Evolutionary conservation across 2,113 vertebrate species (phyloP), one percentile per base, ranked within the genome.

Genomic region (Anser brachyrhynchus): DNA sequence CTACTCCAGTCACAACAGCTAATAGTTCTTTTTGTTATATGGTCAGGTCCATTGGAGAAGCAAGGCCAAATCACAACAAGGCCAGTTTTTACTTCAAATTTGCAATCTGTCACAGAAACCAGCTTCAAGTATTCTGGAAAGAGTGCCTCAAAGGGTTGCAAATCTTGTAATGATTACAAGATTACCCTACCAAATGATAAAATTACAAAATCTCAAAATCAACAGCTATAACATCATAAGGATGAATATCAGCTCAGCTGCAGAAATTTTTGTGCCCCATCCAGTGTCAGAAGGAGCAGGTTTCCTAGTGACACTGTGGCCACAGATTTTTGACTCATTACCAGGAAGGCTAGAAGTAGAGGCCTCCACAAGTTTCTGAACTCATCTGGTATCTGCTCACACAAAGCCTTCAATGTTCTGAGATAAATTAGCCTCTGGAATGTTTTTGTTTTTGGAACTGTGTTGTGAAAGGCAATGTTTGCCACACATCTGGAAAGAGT

Each of bases 401-500:
- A 93, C 87, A 93, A 92, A 97, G 91, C 81, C 90, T 79, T 91
- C 51, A 93, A 69, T 92, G 87, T 95, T 96, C 95, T 96, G 96
- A 97, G 93, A 97, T 61, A 95, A 97, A 97, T 97, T 95, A 97
- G 87, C 67, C 74, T 49, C 58, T 91, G 95, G 95, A 96, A 97
- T 95, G 95, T 93, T 97, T 97, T 97, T 97, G 95, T 96, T 97
- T 97, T 96, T 72, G 96, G 85, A 96, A 95, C 92, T 77, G 86
- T 93, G 90, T 95, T 96, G 93, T 95, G 88, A 96, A 94, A 88
- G 84, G 65, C 91, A 89, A 54, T 44, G 57, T 91, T 97, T 96
- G 91, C 95, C 90, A 90, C 95, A 98, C 97, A 98, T 98, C 96
- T 98, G 97, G 96, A 97, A 97, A 96, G 98, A 94, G 90, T 67